Evolutionary conservation across 2,888 invertebrate genomes (phyloP).

Genomic region (Himalopsyche tibetana): DNA sequence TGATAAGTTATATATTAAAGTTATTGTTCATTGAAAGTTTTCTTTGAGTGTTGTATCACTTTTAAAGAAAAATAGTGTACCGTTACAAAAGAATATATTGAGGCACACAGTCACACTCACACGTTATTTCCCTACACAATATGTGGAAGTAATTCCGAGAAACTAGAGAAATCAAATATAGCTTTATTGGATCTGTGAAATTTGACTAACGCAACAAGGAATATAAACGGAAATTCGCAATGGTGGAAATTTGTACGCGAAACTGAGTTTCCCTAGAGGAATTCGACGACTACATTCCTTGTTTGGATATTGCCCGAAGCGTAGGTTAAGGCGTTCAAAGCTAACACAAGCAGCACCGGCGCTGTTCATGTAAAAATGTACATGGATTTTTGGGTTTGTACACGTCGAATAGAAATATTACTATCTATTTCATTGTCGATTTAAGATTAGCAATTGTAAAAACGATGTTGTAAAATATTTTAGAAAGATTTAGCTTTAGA

Average conservation of each 20-base stretch:
- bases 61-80: neutral
- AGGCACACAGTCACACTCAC: neutral
- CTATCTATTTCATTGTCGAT: too few species aligned
- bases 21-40: too few species aligned
- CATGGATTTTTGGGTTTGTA: too few species aligned
- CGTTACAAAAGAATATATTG: neutral
- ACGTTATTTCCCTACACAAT: neutral
- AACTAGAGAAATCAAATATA: conserved; percentile 22
- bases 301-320: conserved; percentile 20
- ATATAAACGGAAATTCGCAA: conserved; percentile 11
- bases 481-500: too few species aligned
- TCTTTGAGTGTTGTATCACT: too few species aligned
- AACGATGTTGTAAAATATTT: too few species aligned
- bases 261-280: conserved; percentile 21
- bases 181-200: conserved; percentile 27
- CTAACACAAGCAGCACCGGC: neutral
- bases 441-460: too few species aligned
- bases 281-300: conserved; percentile 30
- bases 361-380: neutral
- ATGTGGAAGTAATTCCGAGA: conserved; percentile 23
- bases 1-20: too few species aligned
- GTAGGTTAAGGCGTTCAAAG: conserved; percentile 1
- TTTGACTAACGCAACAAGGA: conserved; percentile 29
- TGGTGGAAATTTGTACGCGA: neutral
- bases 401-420: too few species aligned